Evolutionary conservation across 2,797 vertebrate genomes (phyloP).

Genomic region (Garrulus glandarius): DNA sequence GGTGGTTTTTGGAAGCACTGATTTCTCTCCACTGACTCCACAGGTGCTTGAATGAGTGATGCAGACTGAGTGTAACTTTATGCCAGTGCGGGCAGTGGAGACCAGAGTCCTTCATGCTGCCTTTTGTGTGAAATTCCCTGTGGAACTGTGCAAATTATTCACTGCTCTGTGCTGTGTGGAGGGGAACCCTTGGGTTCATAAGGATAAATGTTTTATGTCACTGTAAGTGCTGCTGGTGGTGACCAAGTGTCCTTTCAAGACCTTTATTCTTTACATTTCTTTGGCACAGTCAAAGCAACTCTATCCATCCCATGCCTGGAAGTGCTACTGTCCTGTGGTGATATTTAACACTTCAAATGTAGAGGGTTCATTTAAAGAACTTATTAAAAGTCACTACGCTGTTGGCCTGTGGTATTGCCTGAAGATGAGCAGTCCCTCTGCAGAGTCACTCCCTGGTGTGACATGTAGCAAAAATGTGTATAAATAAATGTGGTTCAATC

Average conservation of each 20-base stretch:
- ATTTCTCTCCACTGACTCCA: background rate
- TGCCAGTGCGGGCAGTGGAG: background rate
- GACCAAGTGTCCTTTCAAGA: background rate
- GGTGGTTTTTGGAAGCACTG: background rate
- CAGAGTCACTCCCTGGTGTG: background rate
- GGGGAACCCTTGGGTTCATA: background rate
- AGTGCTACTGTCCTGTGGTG: background rate
- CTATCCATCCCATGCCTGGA: background rate
- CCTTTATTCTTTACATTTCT: background rate
- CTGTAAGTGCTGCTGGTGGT: background rate
- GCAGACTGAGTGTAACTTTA: background rate
- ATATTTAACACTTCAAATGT: background rate
- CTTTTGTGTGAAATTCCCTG: background rate
- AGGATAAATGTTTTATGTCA: background rate
- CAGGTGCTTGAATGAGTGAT: background rate
- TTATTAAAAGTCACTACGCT: background rate
- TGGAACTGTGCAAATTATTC: background rate
- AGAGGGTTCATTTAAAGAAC: background rate
- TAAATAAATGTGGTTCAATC: background rate
- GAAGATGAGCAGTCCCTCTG: background rate
- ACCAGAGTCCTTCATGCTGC: background rate
- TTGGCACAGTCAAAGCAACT: background rate
- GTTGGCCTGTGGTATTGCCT: background rate
- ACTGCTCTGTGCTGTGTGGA: background rate
- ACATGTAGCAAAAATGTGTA: background rate